Conservation (phyloP, 2,113 vertebrate species). For the Ammodytes dubius region DNA sequence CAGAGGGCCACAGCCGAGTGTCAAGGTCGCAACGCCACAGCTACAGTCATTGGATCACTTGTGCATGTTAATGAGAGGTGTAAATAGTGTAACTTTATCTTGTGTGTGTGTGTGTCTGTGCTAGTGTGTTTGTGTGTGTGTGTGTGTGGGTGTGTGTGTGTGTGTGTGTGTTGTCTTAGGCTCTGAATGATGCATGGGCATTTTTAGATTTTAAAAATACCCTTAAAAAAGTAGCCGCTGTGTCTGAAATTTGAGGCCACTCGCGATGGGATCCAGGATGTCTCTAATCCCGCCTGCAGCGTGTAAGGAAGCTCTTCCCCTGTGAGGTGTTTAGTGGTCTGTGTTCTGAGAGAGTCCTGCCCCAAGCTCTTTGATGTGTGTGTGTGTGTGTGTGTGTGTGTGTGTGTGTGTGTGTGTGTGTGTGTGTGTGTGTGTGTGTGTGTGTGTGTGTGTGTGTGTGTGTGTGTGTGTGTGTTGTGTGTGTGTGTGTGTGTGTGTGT, state of each 20-base stretch:
- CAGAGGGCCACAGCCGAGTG: conserved; percentile 40
- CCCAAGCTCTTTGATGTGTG: conserved; percentile 52
- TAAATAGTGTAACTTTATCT: not conserved
- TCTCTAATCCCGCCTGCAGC: conserved; percentile 43
- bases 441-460: too few relatives aligned
- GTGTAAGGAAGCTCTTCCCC: conserved; percentile 48
- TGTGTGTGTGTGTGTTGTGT: too few relatives aligned
- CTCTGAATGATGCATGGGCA: conserved; percentile 14
- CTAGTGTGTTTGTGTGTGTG: not conserved
- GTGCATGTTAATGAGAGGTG: not conserved
- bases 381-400: conserved; percentile 9
- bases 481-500: too few relatives aligned
- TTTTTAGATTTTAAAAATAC: conserved; percentile 34
- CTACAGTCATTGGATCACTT: conserved; percentile 5
- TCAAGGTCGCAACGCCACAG: conserved; percentile 51
- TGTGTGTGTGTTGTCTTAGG: not conserved
- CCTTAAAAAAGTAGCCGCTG: not conserved
- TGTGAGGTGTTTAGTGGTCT: conserved; percentile 54
- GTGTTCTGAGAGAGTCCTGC: conserved; percentile 32
- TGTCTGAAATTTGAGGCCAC: conserved; percentile 13
- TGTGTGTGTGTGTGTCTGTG: not conserved
- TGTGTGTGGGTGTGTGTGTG: not conserved
- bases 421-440: not conserved
- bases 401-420: not conserved
- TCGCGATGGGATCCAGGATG: conserved; percentile 33